Percentiles rank a stretch among this genome's conserved stretches.
phyloP scores from a whole-genome alignment of 2,113 vertebrate species.

The Strigops habroptila region DNA sequence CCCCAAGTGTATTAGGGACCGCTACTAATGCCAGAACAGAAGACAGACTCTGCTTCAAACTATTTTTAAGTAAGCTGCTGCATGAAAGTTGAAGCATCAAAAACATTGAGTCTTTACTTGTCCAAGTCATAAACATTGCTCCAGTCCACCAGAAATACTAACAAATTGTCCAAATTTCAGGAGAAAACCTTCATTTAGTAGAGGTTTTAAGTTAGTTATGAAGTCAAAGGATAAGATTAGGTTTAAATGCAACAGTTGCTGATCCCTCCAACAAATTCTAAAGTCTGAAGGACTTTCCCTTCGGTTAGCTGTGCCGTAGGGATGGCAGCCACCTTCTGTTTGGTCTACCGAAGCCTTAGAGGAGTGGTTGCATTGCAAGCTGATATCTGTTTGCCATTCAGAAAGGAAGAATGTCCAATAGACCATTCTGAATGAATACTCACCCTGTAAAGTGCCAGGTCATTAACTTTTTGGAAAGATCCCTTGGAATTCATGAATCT shows the following conservation, averaged over 20 bases:
- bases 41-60: not conserved
- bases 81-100: not conserved
- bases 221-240: not conserved
- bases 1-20: not conserved
- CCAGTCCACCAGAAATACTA: not conserved
- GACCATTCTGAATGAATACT: not conserved
- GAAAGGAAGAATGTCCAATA: not conserved
- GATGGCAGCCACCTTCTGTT: not conserved
- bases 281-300: not conserved
- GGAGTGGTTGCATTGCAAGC: not conserved
- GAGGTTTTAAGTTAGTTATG: not conserved
- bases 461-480: not conserved
- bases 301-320: not conserved
- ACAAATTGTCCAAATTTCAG: not conserved
- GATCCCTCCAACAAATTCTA: not conserved
- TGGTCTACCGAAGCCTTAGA: not conserved
- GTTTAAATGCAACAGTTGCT: not conserved
- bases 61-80: not conserved
- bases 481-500: not conserved
- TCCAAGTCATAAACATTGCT: not conserved
- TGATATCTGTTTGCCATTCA: not conserved
- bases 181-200: not conserved
- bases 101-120: accelerated
- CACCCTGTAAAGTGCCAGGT: not conserved
- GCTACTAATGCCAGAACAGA: not conserved